Evolutionary conservation across 2,888 invertebrate species (phyloP).

Genomic region (Heliconius cydno): DNA sequence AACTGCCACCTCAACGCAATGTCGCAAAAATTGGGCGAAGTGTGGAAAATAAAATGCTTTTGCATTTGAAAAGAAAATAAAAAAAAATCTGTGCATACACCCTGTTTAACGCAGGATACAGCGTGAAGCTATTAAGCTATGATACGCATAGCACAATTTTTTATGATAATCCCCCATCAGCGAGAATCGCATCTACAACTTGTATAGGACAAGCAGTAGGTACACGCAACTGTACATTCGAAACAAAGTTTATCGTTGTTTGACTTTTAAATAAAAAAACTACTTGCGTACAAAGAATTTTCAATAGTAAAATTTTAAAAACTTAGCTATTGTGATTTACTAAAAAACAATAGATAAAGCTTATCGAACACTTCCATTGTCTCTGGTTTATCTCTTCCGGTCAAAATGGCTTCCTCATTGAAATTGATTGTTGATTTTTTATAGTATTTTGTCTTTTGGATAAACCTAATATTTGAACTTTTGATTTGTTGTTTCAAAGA

Average conservation of each 20-base stretch:
- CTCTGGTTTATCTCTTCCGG: slow-evolving; percentile 64
- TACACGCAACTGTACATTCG: background rate
- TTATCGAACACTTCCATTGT: slow-evolving; percentile 71
- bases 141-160: background rate
- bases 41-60: background rate
- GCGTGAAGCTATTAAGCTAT: background rate
- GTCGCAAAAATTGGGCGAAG: background rate
- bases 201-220: too few species aligned
- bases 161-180: background rate
- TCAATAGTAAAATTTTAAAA: slow-evolving; percentile 48
- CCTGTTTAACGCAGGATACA: background rate
- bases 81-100: too few species aligned
- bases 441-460: background rate
- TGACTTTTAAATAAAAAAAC: background rate
- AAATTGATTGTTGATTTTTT: slow-evolving; percentile 17
- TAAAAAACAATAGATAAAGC: slow-evolving; percentile 68
- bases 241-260: background rate
- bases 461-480: background rate
- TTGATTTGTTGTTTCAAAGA: too few species aligned
- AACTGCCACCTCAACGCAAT: background rate
- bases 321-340: slow-evolving; percentile 61
- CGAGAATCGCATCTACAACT: too few species aligned
- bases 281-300: background rate
- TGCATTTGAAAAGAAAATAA: too few species aligned
- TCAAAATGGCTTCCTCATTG: slow-evolving; percentile 45